phyloP scores from a whole-genome alignment of 2,113 vertebrate species.

The Eclectus roratus region DNA sequence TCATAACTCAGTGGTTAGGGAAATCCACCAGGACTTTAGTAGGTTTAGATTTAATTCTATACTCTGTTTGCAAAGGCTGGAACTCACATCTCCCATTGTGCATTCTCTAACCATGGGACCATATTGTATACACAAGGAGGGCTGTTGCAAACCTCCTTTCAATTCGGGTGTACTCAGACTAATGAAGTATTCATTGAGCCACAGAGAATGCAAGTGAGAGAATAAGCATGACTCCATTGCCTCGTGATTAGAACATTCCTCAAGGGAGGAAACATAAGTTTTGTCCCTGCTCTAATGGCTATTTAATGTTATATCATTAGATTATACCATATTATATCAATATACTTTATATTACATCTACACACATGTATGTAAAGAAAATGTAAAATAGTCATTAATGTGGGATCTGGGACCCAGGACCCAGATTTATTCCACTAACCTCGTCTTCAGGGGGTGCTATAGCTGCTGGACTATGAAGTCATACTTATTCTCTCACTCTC shows the following conservation, averaged over 20 bases:
- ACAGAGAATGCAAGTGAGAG: background rate
- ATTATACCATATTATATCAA: background rate
- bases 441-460: background rate
- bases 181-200: background rate
- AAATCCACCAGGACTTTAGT: background rate
- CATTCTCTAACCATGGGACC: background rate
- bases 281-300: background rate
- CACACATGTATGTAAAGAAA: background rate
- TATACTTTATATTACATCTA: background rate
- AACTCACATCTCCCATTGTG: background rate
- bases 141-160: background rate
- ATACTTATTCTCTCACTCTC: background rate
- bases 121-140: background rate
- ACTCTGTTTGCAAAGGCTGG: background rate
- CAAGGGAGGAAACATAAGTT: background rate
- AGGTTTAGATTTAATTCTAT: background rate
- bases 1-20: background rate
- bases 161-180: background rate
- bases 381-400: background rate
- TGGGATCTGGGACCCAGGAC: background rate
- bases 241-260: background rate
- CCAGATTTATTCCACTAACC: background rate
- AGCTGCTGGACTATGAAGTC: background rate
- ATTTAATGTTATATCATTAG: background rate
- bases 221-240: conserved; percentile 3